Evolutionary conservation across 2,888 invertebrate species (phyloP).

Genomic region (Euplexia lucipara): DNA sequence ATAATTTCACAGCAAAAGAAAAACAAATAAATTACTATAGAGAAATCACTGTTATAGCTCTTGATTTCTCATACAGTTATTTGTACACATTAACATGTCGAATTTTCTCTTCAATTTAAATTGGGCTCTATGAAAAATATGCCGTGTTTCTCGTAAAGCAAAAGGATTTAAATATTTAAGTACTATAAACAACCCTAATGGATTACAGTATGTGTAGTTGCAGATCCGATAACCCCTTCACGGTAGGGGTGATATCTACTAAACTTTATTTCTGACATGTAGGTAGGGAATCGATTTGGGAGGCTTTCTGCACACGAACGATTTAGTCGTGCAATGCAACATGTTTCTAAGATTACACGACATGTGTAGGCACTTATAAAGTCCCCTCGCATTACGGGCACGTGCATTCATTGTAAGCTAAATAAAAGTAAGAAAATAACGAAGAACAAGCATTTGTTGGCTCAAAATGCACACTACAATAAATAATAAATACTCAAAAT

Average conservation of each 20-base stretch:
- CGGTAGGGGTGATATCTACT: slow-evolving; percentile 45
- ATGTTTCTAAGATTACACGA: not conserved
- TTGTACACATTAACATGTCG: not conserved
- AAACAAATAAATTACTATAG: too few relatives aligned
- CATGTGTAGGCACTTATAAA: not conserved
- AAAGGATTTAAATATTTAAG: slow-evolving; percentile 61
- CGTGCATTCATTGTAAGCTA: too few relatives aligned
- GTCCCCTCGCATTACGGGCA: not conserved
- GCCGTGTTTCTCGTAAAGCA: slow-evolving; percentile 2
- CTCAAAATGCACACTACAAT: too few relatives aligned
- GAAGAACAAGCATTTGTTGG: too few relatives aligned
- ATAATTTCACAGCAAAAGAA: too few relatives aligned
- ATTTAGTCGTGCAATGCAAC: slow-evolving; percentile 14
- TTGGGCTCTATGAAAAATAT: slow-evolving; percentile 13
- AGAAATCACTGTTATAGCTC: too few relatives aligned
- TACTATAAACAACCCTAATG: slow-evolving; percentile 53
- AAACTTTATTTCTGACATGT: slow-evolving; percentile 65
- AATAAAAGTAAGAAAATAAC: too few relatives aligned
- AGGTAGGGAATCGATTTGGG: slow-evolving; percentile 69
- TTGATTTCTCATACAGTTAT: too few relatives aligned
- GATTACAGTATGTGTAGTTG: slow-evolving; percentile 61
- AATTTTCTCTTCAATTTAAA: slow-evolving; percentile 11
- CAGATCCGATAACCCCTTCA: slow-evolving; percentile 58
- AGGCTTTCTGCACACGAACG: slow-evolving; percentile 21
- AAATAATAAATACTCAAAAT: too few relatives aligned